phyloP scores from a whole-genome alignment of 2,113 vertebrate species.

The Alligator mississippiensis region DNA sequence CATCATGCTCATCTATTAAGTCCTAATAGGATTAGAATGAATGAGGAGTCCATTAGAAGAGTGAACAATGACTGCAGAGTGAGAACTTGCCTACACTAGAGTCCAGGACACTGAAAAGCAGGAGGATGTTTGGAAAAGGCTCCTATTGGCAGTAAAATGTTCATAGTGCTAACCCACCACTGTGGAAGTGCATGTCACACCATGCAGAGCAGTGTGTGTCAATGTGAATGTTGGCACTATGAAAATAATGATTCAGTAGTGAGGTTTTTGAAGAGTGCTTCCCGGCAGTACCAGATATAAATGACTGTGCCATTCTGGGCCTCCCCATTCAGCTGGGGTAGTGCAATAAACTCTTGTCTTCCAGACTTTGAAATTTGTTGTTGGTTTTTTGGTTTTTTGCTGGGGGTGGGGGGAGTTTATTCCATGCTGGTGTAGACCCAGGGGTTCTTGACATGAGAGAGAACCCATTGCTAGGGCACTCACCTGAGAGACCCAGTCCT shows the following conservation, averaged over 20 bases:
- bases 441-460: neutral
- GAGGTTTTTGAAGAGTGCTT: neutral
- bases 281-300: neutral
- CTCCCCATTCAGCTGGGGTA: neutral
- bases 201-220: neutral
- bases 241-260: neutral
- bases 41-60: neutral
- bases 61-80: neutral
- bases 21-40: neutral
- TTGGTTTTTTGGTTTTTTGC: no score
- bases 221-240: neutral
- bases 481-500: neutral
- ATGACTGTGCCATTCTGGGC: rapidly evolving
- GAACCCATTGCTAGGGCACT: neutral
- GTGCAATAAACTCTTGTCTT: no score
- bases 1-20: neutral
- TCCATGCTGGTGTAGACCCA: no score
- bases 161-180: neutral
- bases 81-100: neutral
- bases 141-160: neutral
- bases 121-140: neutral
- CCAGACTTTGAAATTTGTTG: no score
- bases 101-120: neutral
- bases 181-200: neutral
- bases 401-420: no score